Evolutionary conservation across 2,888 invertebrate species (phyloP), one percentile per base, ranked within the genome.

Genomic region (Chironomus riparius): DNA sequence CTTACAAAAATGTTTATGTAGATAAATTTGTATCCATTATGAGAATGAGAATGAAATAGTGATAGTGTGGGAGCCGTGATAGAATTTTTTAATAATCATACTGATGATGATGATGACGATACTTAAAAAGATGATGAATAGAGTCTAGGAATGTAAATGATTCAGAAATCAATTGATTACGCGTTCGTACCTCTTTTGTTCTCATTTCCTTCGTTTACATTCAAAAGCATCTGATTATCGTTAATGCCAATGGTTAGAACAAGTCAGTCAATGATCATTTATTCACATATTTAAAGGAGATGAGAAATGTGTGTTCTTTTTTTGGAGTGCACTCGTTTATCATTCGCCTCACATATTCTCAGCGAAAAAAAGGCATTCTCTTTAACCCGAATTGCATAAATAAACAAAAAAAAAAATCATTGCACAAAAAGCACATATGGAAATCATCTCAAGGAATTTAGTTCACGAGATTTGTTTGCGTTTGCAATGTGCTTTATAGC

Each of bases 401-500:
- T 73, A 65, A 62, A 73, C 61, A 71, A 28, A 47, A 6, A 18
- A n/a, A 15, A 38, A 47, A 47, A 69, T 47, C 70, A 48, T 47
- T 18, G 72, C 61, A 22, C 38, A 38, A 38, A 38, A 38, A 38
- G 38, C 38, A 38, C 72, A 74, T 74, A 74, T 74, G 74, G 74
- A 74, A 74, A 74, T 74, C 74, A 74, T 74, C 74, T 47, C 21
- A 68, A 48, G 47, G 74, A 74, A 74, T 74, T 74, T 74, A 74
- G 74, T 68, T 74, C 74, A 74, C 68, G 74, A 68, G 74, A 74
- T 74, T 28, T 74, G 68, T 74, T 74, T 74, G 72, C 72, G 65
- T 24, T 65, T 65, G 12, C 65, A 56, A 56, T 56, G 56, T 56
- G 56, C 56, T n/a, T 18, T 56, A 15, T 15, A 10, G 38, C 10